phyloP scores from a whole-genome alignment of 1,140 invertebrate species.

The Eurosta solidaginis region DNA sequence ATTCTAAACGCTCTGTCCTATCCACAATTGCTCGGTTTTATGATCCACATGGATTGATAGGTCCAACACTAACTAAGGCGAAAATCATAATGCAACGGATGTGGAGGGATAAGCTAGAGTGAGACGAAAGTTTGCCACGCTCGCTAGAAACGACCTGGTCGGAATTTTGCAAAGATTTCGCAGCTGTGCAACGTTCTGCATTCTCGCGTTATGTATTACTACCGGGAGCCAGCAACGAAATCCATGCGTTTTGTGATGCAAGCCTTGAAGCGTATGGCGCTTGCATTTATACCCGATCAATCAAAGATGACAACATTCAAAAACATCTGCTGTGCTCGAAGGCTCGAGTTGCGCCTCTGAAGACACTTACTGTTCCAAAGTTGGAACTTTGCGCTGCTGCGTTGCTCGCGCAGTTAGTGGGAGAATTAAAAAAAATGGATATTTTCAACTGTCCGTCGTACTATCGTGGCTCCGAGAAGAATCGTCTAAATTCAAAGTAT shows the following conservation, averaged over 20 bases:
- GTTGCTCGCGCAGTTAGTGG: slow-evolving; percentile 22
- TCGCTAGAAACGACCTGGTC: slow-evolving; percentile 37
- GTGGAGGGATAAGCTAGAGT: slow-evolving; percentile 44
- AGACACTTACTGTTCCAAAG: slow-evolving; percentile 45
- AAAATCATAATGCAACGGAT: slow-evolving; percentile 50
- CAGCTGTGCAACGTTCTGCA: slow-evolving; percentile 32
- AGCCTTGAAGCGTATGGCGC: slow-evolving; percentile 53
- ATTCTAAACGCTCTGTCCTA: no score
- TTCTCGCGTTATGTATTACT: slow-evolving; percentile 35
- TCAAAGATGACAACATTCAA: neutral
- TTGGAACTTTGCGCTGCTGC: slow-evolving; percentile 45
- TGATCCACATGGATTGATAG: no score
- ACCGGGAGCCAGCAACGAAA: slow-evolving; percentile 29
- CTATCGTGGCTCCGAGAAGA: neutral
- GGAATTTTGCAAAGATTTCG: slow-evolving; percentile 35
- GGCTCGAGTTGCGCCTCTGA: slow-evolving; percentile 47
- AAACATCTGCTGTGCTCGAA: slow-evolving; percentile 41
- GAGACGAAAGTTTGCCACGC: slow-evolving; percentile 46
- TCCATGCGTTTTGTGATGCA: slow-evolving; percentile 57
- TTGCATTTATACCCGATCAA: slow-evolving; percentile 48
- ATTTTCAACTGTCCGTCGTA: neutral
- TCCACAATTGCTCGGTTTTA: slow-evolving; percentile 49
- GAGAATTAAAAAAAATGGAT: neutral
- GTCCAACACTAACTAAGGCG: slow-evolving; percentile 43
- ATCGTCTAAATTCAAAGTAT: neutral